Conservation (phyloP, 2,797 vertebrate species). For the Tokudaia muenninki region DNA sequence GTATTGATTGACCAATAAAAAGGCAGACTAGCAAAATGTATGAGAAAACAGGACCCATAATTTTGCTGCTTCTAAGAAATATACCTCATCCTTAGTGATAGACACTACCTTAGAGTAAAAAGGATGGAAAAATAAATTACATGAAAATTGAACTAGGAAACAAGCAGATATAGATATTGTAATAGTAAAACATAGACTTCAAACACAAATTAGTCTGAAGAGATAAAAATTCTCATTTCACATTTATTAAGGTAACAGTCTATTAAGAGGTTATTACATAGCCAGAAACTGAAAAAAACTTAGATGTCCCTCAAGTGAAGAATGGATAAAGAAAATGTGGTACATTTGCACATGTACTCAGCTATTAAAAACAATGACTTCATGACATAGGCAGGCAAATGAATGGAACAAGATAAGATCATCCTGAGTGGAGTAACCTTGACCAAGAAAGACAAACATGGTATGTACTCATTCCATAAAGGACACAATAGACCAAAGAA, state of each 20-base stretch:
- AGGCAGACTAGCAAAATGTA: background rate
- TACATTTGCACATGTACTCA: background rate
- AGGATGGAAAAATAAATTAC: background rate
- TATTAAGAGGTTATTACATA: background rate
- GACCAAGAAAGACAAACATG: background rate
- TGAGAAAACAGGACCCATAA: background rate
- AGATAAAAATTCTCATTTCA: background rate
- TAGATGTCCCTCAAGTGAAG: background rate
- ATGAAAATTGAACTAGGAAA: background rate
- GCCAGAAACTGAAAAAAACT: background rate
- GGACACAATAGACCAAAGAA: background rate
- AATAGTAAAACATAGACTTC: background rate
- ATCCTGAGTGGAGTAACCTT: background rate
- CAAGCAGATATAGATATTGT: background rate
- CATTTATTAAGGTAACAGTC: background rate
- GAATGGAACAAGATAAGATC: background rate
- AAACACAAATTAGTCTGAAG: background rate
- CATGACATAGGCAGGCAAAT: background rate
- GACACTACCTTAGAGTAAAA: background rate
- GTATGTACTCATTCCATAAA: background rate
- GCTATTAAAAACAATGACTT: background rate
- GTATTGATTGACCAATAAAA: background rate
- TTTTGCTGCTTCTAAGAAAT: background rate
- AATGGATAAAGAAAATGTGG: background rate
- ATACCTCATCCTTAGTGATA: background rate